Evolutionary conservation across 2,113 vertebrate genomes (phyloP).

Genomic region (Coracopsis vasa): DNA sequence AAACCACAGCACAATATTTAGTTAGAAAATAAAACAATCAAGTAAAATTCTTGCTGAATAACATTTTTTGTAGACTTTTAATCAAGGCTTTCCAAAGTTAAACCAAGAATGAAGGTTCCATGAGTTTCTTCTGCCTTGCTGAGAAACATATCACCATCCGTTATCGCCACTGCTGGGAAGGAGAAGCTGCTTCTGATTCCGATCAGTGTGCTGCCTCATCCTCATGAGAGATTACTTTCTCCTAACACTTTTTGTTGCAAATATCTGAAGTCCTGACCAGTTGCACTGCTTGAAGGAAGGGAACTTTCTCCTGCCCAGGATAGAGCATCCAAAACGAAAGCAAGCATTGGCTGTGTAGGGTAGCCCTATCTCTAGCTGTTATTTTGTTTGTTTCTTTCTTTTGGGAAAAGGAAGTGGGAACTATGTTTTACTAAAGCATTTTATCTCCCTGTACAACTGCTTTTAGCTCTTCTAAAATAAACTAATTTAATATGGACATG

Average conservation of each 20-base stretch:
- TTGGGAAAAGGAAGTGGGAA: not conserved
- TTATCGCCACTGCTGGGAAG: not conserved
- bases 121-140: not conserved
- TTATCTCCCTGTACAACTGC: not conserved
- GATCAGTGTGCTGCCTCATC: not conserved
- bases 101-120: not conserved
- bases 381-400: not conserved
- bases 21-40: not conserved
- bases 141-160: fast-evolving
- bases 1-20: not conserved
- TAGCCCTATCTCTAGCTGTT: not conserved
- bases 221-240: not conserved
- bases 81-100: not conserved
- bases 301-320: not conserved
- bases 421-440: not conserved
- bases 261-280: not conserved
- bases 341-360: not conserved
- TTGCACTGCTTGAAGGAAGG: not conserved
- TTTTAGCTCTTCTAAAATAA: not conserved
- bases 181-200: not conserved
- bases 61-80: not conserved
- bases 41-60: not conserved
- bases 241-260: not conserved
- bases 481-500: not conserved
- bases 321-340: not conserved